Base-by-base conservation (phyloP, 2,888 invertebrate species). In the Smittia sp. region DNA sequence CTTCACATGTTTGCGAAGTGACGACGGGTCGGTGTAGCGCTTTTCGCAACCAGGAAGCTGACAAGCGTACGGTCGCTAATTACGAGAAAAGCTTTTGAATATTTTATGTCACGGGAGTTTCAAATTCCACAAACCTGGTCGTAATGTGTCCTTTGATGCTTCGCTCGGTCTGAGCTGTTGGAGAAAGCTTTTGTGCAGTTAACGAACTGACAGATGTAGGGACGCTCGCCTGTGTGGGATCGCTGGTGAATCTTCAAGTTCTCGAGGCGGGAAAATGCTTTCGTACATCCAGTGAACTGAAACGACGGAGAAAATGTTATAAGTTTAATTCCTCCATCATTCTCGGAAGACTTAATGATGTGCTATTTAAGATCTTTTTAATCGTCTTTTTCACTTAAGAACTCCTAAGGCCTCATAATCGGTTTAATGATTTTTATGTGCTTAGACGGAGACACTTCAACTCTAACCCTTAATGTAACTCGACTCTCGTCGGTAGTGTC, bases 81-180 rank as follows among this genome's bases (percentile, higher is more conserved):
- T 83, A 75, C 58, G 75, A 73, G 74, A 75, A 32, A 32, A 32
- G 4, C 32, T 32, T 9, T 41, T n/a, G 11, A 69, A 38, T 22
- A 6, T 52, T 66, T 58, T 65, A 52, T 11, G 52, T 65, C 1
- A 15, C 32, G 9, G 4, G 9, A 32, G 54, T 66, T 25, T 24
- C 27, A 73, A n/a, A 75, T 7, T 9, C 68, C 3, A 32, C 32
- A 32, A 32, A 32, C 32, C 32, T 32, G 32, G 83, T 98, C 97
- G 77, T 96, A 96, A 83, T 99, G 99, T 0, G 98, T 99, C 78
- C 98, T 85, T 84, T 98, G 98, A 84, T 99, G 99, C 83, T 99
- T 99, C 6, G 98, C 98, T 70, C 98, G 85, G 81, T 99, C 99
- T 0, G 97, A 98, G 75, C 98, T 98, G 83, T 99, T 99, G 79